These are phyloP conservation scores for Theretra japonica DNA, from an alignment of 2,888 invertebrate genomes.

Conservation along the genomic window DNA sequence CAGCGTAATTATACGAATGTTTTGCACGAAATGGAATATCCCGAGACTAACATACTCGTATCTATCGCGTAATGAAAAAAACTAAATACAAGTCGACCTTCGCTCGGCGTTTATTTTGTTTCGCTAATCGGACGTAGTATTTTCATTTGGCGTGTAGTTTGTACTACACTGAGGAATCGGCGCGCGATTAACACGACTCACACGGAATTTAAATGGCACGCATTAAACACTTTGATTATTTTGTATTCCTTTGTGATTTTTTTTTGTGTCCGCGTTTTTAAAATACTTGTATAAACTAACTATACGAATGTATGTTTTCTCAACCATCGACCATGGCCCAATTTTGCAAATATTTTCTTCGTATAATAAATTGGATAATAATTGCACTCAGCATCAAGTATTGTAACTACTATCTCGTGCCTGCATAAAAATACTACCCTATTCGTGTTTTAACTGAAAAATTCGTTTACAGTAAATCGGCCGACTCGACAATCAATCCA, in stretches of 20 bases:
- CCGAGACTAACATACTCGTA: background rate
- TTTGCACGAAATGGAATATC: background rate
- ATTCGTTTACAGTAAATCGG: too few relatives aligned
- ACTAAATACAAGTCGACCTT: background rate
- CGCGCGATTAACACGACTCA: constrained; percentile 12
- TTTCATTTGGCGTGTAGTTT: background rate
- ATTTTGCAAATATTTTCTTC: too few relatives aligned
- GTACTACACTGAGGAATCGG: constrained; percentile 1
- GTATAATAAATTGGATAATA: too few relatives aligned
- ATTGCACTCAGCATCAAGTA: too few relatives aligned
- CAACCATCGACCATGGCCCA: too few relatives aligned
- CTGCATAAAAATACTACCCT: too few relatives aligned
- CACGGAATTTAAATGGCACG: background rate
- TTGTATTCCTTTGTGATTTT: background rate
- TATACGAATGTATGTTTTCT: too few relatives aligned
- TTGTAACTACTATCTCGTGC: too few relatives aligned
- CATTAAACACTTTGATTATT: background rate
- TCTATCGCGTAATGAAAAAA: constrained; percentile 2
- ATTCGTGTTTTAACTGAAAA: too few relatives aligned
- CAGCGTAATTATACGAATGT: background rate
- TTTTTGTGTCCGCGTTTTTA: background rate
- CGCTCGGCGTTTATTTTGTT: background rate
- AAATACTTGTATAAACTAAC: too few relatives aligned
- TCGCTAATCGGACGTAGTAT: constrained; percentile 11
- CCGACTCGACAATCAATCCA: too few relatives aligned